A percentile compares a stretch with the other conserved stretches of the same genome.
Evolutionary conservation across 2,888 invertebrate genomes (phyloP).

Genomic region (Diaprepes abbreviatus): DNA sequence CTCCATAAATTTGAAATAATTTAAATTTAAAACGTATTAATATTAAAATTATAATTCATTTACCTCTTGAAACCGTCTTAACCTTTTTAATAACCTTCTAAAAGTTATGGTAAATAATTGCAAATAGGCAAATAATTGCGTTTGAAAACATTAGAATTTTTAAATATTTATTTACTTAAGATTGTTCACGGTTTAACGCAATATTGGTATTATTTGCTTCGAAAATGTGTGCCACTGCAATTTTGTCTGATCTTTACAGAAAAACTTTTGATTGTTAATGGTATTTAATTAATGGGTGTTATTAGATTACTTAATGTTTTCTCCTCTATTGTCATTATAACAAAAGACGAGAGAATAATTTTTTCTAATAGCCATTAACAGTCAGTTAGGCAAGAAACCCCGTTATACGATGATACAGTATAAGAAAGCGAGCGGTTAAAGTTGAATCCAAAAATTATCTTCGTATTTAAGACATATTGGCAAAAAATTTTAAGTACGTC

Average conservation of each 20-base stretch:
- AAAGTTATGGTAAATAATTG: constrained; percentile 14
- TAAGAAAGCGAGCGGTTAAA: too few species aligned
- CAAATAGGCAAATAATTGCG: constrained; percentile 24
- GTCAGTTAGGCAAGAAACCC: too few species aligned
- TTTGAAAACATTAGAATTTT: constrained; percentile 1
- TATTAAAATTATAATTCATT: constrained; percentile 11
- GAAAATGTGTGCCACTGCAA: neutral
- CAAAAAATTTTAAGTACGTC: too few species aligned
- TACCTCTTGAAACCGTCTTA: constrained; percentile 9
- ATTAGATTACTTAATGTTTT: neutral
- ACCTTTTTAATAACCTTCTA: constrained; percentile 27
- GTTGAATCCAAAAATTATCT: too few species aligned
- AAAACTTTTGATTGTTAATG: neutral
- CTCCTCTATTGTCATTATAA: neutral
- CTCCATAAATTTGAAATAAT: constrained; percentile 2
- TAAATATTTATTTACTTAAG: constrained; percentile 9
- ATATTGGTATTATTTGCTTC: neutral
- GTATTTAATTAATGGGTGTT: neutral
- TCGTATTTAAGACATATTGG: too few species aligned
- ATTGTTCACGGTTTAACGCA: constrained; percentile 3
- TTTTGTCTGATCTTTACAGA: constrained; percentile 1
- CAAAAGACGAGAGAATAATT: too few species aligned
- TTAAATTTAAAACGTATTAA: constrained; percentile 12
- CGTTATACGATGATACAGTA: too few species aligned
- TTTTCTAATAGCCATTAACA: too few species aligned